Evolutionary conservation across 2,113 vertebrate genomes (phyloP), one percentile per base, ranked within the genome.

Genomic region (Mobula hypostoma): DNA sequence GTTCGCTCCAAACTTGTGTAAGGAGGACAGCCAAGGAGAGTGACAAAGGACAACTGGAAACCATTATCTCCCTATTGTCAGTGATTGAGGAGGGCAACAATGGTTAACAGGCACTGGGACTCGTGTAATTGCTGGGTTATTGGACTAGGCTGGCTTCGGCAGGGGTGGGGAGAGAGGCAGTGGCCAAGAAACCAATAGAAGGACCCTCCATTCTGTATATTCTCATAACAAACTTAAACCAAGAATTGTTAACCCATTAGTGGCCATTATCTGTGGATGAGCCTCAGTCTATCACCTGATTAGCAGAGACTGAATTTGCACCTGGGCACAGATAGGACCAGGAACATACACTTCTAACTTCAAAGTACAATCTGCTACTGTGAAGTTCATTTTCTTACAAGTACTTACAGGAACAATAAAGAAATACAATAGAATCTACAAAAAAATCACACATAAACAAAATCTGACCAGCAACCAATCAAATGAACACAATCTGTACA

Each of bases 31-130:
- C 82, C 6, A 15, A 15, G 24, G 80, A 83, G 48, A 85, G 19
- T 58, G 82, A 90, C 85, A 90, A 90, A 66, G 61, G n/a, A 29
- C 85, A 90, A 90, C 66, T 90, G 85, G 85, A 90, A 90, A 90
- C 85, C 32, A 90, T 90, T 90, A 90, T 90, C 85, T 90, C 85
- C 61, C 85, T 63, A 66, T 90, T 90, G 85, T 7, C 61, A 90
- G 14, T 32, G 61, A 66, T 63, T 90, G 61, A 90, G n/a, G 85
- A 36, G 14, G 14, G 14, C 0, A 36, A 90, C 85, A 90, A 90
- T 90, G 29, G 61, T 6, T 66, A 68, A 66, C 85, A 68, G 85
- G 85, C n/a, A 11, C 85, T 88, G 27, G 27, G 56, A n/a, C 24
- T 11, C 11, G 2, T 87, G 83, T n/a, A 58, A 87, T 11, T 63